Conservation (phyloP, 2,797 vertebrate genomes). For the Tragelaphus eurycerus region DNA sequence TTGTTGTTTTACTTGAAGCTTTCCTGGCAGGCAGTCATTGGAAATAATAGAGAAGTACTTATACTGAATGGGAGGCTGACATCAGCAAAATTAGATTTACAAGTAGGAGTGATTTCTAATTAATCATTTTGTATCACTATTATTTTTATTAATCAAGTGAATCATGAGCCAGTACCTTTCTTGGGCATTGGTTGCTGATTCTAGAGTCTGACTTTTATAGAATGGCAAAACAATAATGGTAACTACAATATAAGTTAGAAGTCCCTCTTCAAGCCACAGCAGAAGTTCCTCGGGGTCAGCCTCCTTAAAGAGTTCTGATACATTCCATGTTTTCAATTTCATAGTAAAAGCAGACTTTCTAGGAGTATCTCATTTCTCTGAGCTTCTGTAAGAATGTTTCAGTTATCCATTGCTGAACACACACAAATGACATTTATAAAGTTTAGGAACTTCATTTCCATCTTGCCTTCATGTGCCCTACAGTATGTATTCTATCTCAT, state of each 20-base stretch:
- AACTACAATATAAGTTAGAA: background rate
- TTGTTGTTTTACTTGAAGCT: background rate
- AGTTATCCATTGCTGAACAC: background rate
- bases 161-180: background rate
- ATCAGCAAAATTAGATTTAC: background rate
- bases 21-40: background rate
- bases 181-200: background rate
- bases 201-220: background rate
- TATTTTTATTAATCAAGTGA: constrained; percentile 1
- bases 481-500: background rate
- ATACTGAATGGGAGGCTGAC: background rate
- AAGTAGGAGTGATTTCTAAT: background rate
- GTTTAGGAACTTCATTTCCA: background rate
- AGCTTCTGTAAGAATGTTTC: background rate
- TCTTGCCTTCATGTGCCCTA: background rate
- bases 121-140: background rate
- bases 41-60: background rate
- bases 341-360: background rate
- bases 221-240: background rate
- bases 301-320: background rate
- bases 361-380: background rate
- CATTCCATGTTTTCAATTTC: background rate
- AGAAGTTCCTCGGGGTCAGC: background rate
- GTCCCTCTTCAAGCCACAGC: background rate
- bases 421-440: background rate